These are phyloP conservation scores for Microtus pennsylvanicus DNA, from an alignment of 2,113 vertebrate species.

Conservation along the genomic window DNA sequence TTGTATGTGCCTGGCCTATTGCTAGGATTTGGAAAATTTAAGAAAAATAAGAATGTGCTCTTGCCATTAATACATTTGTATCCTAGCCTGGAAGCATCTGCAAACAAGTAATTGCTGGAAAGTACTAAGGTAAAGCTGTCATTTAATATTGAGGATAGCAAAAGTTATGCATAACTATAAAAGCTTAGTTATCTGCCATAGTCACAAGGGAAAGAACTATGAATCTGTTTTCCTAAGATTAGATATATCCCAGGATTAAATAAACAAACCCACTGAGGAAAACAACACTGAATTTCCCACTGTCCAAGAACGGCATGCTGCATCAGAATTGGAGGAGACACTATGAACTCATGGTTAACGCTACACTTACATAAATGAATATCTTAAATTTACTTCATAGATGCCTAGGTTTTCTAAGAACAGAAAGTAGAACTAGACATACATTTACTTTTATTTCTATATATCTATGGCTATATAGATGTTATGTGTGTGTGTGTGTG, in stretches of 20 bases:
- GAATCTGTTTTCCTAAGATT: neutral
- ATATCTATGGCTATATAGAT: neutral
- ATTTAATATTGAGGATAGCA: neutral
- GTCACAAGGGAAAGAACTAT: neutral
- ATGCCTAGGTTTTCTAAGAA: neutral
- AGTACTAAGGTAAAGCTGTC: neutral
- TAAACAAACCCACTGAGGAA: neutral
- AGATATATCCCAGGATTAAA: neutral
- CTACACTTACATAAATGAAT: neutral
- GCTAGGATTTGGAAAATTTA: neutral
- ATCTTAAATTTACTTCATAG: neutral
- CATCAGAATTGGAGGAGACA: neutral
- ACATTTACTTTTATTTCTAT: neutral
- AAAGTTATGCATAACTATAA: neutral
- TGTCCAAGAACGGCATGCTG: neutral
- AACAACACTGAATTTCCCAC: neutral
- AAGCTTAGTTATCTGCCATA: neutral
- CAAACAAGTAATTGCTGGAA: neutral
- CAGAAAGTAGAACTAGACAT: neutral
- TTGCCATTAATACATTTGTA: neutral
- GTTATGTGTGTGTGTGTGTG: neutral
- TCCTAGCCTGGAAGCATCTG: neutral
- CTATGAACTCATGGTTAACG: neutral
- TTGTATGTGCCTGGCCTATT: neutral
- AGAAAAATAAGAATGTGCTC: neutral